phyloP scores from a whole-genome alignment of 2,888 invertebrate genomes.

The Dasypogon diadema region DNA sequence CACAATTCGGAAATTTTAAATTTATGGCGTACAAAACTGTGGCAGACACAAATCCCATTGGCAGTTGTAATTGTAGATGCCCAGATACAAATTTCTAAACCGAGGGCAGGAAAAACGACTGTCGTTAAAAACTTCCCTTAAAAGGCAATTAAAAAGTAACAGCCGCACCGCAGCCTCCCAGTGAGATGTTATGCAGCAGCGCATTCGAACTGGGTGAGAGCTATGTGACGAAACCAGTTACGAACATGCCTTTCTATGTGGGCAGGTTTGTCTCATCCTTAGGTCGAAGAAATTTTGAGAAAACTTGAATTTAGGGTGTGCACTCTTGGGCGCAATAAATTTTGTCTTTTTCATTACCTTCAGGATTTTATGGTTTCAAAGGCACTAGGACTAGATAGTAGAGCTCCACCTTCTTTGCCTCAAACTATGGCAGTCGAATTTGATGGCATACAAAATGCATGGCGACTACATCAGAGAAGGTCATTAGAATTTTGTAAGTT shows the following conservation, averaged over 20 bases:
- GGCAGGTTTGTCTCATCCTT: background rate
- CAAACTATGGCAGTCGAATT: background rate
- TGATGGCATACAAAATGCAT: too few relatives aligned
- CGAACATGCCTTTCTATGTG: background rate
- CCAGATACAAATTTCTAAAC: background rate
- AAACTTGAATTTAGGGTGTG: background rate
- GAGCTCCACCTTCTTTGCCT: conserved; percentile 11
- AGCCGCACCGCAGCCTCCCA: conserved; percentile 4
- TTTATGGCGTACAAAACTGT: conserved; percentile 26
- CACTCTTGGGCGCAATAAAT: conserved; percentile 5
- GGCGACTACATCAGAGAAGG: too few relatives aligned
- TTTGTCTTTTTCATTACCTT: background rate
- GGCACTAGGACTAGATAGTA: background rate
- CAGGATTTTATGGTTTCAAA: background rate
- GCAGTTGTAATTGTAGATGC: background rate
- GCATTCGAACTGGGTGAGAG: background rate
- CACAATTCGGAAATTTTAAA: conserved; percentile 31
- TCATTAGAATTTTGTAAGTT: too few relatives aligned
- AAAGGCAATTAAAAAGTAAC: conserved; percentile 35
- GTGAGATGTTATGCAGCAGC: conserved; percentile 14
- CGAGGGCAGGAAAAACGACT: conserved; percentile 19
- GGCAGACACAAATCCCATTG: conserved; percentile 5
- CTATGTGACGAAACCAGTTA: conserved; percentile 27
- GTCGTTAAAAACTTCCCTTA: conserved; percentile 38
- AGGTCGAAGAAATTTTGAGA: conserved; percentile 10